phyloP scores from a whole-genome alignment of 1,140 invertebrate species.

The Drosophila cardini region DNA sequence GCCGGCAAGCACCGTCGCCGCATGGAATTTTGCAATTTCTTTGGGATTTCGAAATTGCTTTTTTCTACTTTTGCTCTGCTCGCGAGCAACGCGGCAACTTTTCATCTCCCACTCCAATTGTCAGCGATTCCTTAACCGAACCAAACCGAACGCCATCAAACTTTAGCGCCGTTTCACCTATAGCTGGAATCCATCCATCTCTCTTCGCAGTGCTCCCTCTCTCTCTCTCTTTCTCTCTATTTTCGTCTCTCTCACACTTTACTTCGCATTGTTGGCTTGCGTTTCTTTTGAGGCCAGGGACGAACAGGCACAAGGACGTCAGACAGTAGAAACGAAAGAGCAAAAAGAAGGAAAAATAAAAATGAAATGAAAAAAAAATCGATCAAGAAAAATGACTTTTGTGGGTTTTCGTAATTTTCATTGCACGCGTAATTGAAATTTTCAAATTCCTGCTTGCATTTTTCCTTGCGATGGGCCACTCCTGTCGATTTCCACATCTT shows the following conservation, averaged over 20 bases:
- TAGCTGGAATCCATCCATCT: constrained; percentile 38
- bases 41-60: constrained; percentile 83
- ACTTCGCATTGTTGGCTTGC: constrained; percentile 69
- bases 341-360: too few relatives aligned
- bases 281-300: constrained; percentile 72
- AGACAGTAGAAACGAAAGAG: constrained; percentile 6
- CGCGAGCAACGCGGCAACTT: constrained; percentile 51
- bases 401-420: constrained; percentile 83
- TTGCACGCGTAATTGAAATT: constrained; percentile 83
- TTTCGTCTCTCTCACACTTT: background rate
- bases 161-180: constrained; percentile 63
- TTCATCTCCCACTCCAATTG: constrained; percentile 17
- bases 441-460: constrained; percentile 83
- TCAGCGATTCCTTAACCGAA: constrained; percentile 18
- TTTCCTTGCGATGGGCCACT: constrained; percentile 36
- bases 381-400: constrained; percentile 84
- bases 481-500: too few relatives aligned
- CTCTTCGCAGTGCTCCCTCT: background rate
- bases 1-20: constrained; percentile 50
- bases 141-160: constrained; percentile 21
- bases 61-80: constrained; percentile 73
- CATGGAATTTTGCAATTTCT: constrained; percentile 84
- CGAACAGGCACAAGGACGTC: background rate
- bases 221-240: background rate
- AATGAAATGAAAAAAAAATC: constrained; percentile 66